Evolutionary conservation across 2,113 vertebrate genomes (phyloP), one percentile per base, ranked within the genome.

Genomic region (Ranitomeya variabilis): DNA sequence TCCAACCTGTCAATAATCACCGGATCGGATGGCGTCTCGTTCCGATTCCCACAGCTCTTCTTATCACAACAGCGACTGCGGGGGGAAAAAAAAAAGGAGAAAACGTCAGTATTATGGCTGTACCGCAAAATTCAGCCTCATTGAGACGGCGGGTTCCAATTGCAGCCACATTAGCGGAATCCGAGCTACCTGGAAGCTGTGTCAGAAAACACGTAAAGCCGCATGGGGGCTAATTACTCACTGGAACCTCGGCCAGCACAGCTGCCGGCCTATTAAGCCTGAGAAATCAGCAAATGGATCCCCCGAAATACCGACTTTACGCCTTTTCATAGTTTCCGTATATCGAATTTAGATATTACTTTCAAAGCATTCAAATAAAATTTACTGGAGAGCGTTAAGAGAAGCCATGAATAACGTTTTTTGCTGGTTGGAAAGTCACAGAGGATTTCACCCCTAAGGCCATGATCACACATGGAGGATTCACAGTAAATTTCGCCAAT

Each of bases 1-100:
- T 93, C 97, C 96, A 98, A 99, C 98, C 98, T 99, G 98, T 99
- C 98, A 95, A 99, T 99, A 97, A 99, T 99, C 96, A 99, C 98
- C 90, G 98, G 98, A 96, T 99, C 98, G 93, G 98, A 99, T 90
- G 98, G 98, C 93, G 98, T 99, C 96, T 99, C 98, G 91, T 99
- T 99, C 94, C 98, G 97, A 96, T 99, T 99, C 94, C 98, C 98
- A 92, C 98, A 99, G 92, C 98, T 99, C 95, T 99, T 99, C 97
- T 99, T 99, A 95, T 99, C 98, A 94, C 98, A 99, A 96, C 98
- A 99, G 95, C 98, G 98, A 95, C 98, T 99, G 92, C 83, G 77
- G 93, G 94, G 85, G 91, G 90, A 94, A 54, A 95, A 95, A 45
- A 94, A 91, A 87, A 59, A 94, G 91, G 95, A 93, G 94, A 31